These are phyloP conservation scores for Dicyrtomina minuta DNA, from an alignment of 2,888 invertebrate species.

Conservation along the genomic window DNA sequence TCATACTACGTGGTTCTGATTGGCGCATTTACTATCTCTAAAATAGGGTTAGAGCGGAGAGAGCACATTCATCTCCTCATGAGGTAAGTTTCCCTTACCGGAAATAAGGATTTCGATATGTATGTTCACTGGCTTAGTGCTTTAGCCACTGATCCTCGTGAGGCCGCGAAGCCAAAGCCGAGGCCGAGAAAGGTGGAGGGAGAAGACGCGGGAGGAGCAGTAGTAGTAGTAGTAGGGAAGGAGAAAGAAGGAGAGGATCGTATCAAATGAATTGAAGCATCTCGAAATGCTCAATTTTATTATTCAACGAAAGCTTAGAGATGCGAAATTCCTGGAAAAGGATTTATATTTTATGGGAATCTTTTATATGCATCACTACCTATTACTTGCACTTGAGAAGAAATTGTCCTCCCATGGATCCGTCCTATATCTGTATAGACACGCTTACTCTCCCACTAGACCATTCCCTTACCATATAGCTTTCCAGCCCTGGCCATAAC, in stretches of 20 bases:
- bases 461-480: too few species aligned
- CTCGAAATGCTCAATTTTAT: constrained; percentile 29
- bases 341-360: constrained; percentile 28
- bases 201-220: constrained; percentile 8
- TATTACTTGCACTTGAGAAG: neutral
- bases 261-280: constrained; percentile 29
- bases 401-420: constrained; percentile 4
- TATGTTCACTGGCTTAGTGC: neutral
- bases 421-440: neutral
- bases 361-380: constrained; percentile 7
- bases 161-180: neutral
- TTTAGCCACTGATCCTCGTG: neutral
- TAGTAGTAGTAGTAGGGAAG: constrained; percentile 2
- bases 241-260: constrained; percentile 6
- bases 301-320: constrained; percentile 27
- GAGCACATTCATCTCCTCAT: too few species aligned
- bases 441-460: too few species aligned
- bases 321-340: constrained; percentile 28
- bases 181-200: neutral
- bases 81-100: neutral
- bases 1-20: too few species aligned
- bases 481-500: too few species aligned
- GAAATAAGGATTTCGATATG: constrained; percentile 14
- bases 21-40: too few species aligned
- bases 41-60: too few species aligned